Conservation (phyloP, 2,797 vertebrate genomes). For the Sebastolobus alascanus region DNA sequence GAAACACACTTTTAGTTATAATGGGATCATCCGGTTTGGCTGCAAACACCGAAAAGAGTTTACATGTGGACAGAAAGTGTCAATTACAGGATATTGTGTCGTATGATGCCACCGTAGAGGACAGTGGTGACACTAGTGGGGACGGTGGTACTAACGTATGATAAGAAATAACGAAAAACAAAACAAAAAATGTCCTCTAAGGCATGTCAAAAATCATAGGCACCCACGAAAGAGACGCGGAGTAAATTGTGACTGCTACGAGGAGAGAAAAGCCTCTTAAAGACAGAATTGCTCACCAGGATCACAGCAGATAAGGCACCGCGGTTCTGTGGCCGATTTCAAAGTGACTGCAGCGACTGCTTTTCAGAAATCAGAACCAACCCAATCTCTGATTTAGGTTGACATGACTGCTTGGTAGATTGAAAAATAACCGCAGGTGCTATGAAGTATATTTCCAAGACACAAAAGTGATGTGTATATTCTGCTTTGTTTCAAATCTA, state of each 20-base stretch:
- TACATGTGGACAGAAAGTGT: constrained; percentile 35
- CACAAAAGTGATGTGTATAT: constrained; percentile 35
- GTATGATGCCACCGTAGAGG: background rate
- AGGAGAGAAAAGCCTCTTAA: constrained; percentile 73
- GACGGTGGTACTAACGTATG: constrained; percentile 28
- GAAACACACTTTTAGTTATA: constrained; percentile 18
- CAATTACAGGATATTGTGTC: constrained; percentile 44
- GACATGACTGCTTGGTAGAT: constrained; percentile 46
- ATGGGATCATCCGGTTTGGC: constrained; percentile 32
- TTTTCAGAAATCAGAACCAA: constrained; percentile 68
- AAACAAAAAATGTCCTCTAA: constrained; percentile 30
- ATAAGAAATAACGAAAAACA: constrained; percentile 44
- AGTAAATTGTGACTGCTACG: constrained; percentile 63
- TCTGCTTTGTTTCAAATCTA: constrained; percentile 16
- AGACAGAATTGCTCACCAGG: constrained; percentile 66
- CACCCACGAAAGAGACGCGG: constrained; percentile 50
- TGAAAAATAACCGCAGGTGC: constrained; percentile 21
- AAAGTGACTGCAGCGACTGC: constrained; percentile 61
- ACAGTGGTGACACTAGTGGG: constrained; percentile 13
- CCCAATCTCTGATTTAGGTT: constrained; percentile 55
- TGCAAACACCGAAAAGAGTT: constrained; percentile 35
- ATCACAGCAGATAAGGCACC: constrained; percentile 70
- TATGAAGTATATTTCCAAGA: constrained; percentile 21
- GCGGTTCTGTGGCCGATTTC: constrained; percentile 58
- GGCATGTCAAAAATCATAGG: constrained; percentile 67